Conservation (phyloP, 2,888 invertebrate species). For the Microplitis deprimator region DNA sequence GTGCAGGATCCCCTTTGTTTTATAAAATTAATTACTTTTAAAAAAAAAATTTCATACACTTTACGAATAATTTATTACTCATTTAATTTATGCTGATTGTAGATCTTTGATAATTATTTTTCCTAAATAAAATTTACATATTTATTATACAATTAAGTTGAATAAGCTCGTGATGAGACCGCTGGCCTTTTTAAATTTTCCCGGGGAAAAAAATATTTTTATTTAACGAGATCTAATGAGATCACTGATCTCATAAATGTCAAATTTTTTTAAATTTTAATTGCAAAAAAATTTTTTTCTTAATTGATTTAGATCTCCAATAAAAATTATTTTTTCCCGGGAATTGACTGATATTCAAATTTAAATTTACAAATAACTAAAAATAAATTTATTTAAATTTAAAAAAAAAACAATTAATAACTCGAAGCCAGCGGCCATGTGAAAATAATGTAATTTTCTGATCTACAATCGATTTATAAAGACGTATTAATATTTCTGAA, state of each 20-base stretch:
- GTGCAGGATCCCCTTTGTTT: constrained; percentile 19
- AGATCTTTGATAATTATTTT: background rate
- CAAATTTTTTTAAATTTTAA: no score
- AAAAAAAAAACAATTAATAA: no score
- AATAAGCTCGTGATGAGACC: background rate
- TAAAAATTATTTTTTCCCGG: no score
- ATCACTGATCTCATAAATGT: no score
- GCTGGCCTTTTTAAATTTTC: background rate
- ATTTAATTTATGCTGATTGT: background rate
- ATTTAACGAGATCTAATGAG: no score
- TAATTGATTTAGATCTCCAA: no score
- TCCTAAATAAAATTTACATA: background rate
- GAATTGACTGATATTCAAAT: no score
- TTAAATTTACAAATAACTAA: no score
- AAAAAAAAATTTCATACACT: background rate
- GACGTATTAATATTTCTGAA: constrained; percentile 17
- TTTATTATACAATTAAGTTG: background rate
- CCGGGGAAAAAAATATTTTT: no score
- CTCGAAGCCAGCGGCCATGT: background rate
- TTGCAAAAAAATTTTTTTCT: no score
- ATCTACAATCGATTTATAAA: background rate
- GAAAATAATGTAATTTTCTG: background rate
- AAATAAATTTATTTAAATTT: no score
- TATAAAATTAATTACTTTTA: constrained; percentile 11
- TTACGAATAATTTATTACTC: background rate